Conservation (phyloP, 1,140 invertebrate species). For the Aradophagus sp. region DNA sequence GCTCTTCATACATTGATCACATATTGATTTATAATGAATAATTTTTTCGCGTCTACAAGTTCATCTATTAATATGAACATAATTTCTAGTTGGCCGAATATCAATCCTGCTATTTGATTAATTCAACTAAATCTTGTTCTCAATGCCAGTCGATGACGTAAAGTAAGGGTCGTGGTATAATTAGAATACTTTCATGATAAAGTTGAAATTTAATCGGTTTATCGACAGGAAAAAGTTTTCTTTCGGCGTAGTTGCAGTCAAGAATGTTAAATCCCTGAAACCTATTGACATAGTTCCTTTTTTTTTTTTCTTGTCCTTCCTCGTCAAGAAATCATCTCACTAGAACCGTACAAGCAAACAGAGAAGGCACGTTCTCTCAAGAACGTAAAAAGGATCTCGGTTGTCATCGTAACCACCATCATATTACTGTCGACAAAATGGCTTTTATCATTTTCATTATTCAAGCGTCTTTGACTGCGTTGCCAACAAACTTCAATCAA, state of each 20-base stretch:
- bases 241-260: slow-evolving; percentile 51
- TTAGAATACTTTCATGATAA: slow-evolving; percentile 52
- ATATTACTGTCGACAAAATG: slow-evolving; percentile 47
- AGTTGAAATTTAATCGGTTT: slow-evolving; percentile 56
- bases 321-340: slow-evolving; percentile 26
- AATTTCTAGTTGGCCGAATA: too few species aligned
- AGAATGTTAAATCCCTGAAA: slow-evolving; percentile 52
- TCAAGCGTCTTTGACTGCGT: slow-evolving; percentile 51
- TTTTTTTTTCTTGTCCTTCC: slow-evolving; percentile 4
- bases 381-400: slow-evolving; percentile 55
- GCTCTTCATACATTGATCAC: too few species aligned
- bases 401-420: slow-evolving; percentile 40
- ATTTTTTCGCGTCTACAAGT: too few species aligned
- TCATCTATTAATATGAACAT: too few species aligned
- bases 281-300: slow-evolving; percentile 53
- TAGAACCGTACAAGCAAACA: slow-evolving; percentile 51
- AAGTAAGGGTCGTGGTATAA: slow-evolving; percentile 44
- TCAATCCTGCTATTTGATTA: too few species aligned
- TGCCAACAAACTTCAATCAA: slow-evolving; percentile 50
- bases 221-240: slow-evolving; percentile 57
- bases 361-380: slow-evolving; percentile 47
- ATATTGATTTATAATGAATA: too few species aligned
- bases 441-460: slow-evolving; percentile 59
- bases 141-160: slow-evolving; percentile 49
- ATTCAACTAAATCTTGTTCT: too few species aligned